These are phyloP conservation scores for Darevskia nairensis DNA, from an alignment of 2,797 vertebrate genomes.

Conservation along the genomic window DNA sequence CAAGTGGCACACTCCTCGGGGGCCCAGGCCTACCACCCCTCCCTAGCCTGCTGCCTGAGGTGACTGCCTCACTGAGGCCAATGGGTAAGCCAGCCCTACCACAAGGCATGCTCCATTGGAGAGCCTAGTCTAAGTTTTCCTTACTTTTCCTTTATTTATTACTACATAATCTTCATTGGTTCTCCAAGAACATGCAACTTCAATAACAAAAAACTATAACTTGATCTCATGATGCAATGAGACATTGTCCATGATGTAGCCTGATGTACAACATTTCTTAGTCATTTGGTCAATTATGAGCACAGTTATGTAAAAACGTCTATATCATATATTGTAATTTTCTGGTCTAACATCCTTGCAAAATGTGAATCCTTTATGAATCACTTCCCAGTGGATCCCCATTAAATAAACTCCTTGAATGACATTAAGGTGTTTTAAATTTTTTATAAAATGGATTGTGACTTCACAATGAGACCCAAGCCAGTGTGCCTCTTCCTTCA, in stretches of 20 bases:
- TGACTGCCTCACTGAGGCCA: too few species aligned
- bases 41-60: too few species aligned
- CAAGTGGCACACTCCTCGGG: too few species aligned
- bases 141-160: too few species aligned
- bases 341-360: conserved; percentile 10
- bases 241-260: neutral
- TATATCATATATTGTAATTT: neutral
- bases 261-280: neutral
- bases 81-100: too few species aligned
- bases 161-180: too few species aligned
- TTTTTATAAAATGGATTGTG: conserved; percentile 2
- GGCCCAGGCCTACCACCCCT: too few species aligned
- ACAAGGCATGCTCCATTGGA: too few species aligned
- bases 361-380: conserved; percentile 4
- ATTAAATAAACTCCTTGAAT: neutral
- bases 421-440: too few species aligned
- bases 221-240: neutral
- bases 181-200: too few species aligned
- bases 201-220: too few species aligned
- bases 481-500: neutral
- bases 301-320: neutral
- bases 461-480: neutral
- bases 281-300: neutral
- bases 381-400: neutral
- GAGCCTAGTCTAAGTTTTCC: too few species aligned